phyloP scores from a whole-genome alignment of 2,113 vertebrate species.

The Actenoides lindsayi region DNA sequence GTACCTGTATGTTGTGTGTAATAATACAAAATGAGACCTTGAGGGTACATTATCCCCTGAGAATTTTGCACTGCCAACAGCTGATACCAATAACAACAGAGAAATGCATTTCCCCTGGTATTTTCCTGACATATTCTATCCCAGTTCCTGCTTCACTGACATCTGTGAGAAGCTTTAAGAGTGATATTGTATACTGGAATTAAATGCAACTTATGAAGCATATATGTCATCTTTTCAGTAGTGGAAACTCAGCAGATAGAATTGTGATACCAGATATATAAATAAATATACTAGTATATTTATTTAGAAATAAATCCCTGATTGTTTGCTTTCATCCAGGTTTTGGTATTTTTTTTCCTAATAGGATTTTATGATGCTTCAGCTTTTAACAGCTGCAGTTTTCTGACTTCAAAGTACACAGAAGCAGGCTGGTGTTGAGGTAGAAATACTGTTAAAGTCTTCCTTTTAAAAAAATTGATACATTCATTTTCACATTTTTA shows the following conservation, averaged over 20 bases:
- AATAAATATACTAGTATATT: too few relatives aligned
- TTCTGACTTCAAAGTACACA: background rate
- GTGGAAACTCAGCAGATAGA: background rate
- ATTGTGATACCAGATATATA: background rate
- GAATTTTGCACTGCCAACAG: conserved; percentile 55
- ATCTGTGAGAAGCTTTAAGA: background rate
- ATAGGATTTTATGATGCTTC: background rate
- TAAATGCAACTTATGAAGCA: background rate
- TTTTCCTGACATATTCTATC: conserved; percentile 34
- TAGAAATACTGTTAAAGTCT: background rate
- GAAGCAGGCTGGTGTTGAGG: background rate
- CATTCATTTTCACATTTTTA: background rate
- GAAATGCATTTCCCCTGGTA: conserved; percentile 37
- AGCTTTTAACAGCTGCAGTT: background rate
- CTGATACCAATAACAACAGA: conserved; percentile 62
- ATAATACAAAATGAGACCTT: conserved; percentile 51
- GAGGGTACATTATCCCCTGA: conserved; percentile 55
- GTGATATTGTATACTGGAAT: background rate
- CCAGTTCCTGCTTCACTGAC: background rate
- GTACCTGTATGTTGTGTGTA: conserved; percentile 53
- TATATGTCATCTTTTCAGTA: background rate
- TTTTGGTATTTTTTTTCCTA: background rate
- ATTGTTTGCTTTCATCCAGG: background rate
- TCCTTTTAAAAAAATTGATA: background rate
- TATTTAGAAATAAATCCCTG: background rate